Evolutionary conservation across 1,140 invertebrate genomes (phyloP).

Genomic region (Caenorhabditis briggsae): DNA sequence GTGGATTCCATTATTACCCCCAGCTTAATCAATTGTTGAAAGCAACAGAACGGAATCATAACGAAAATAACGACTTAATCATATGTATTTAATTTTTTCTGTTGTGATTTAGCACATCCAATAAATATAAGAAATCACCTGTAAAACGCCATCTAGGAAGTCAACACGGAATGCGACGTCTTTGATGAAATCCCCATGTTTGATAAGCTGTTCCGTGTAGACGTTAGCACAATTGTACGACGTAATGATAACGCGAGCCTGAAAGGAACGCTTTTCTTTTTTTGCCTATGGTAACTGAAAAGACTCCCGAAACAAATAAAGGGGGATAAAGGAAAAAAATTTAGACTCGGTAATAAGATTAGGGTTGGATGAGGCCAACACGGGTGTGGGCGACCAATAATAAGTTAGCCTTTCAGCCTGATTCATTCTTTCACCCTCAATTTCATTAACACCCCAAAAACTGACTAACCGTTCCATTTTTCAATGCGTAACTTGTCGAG

Average conservation of each 20-base stretch:
- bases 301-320: conserved; percentile 68
- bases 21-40: not conserved
- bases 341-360: conserved; percentile 82
- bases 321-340: conserved; percentile 83
- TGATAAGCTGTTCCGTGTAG: conserved; percentile 83
- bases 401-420: not conserved
- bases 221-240: conserved; percentile 88
- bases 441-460: not conserved
- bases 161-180: conserved; percentile 94
- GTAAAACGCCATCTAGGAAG: conserved; percentile 88
- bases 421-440: not conserved
- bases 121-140: conserved; percentile 79
- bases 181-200: conserved; percentile 95
- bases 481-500: conserved; percentile 88
- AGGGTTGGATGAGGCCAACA: not conserved
- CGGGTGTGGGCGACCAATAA: not conserved
- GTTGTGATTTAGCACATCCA: not conserved
- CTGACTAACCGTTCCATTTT: conserved; percentile 84
- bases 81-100: not conserved
- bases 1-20: not conserved
- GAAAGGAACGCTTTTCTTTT: conserved; percentile 65
- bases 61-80: not conserved
- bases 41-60: not conserved
- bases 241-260: conserved; percentile 92
- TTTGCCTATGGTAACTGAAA: conserved; percentile 80